Evolutionary conservation across 2,797 vertebrate species (phyloP), one percentile per base, ranked within the genome.

Genomic region (Onychomys torridus): DNA sequence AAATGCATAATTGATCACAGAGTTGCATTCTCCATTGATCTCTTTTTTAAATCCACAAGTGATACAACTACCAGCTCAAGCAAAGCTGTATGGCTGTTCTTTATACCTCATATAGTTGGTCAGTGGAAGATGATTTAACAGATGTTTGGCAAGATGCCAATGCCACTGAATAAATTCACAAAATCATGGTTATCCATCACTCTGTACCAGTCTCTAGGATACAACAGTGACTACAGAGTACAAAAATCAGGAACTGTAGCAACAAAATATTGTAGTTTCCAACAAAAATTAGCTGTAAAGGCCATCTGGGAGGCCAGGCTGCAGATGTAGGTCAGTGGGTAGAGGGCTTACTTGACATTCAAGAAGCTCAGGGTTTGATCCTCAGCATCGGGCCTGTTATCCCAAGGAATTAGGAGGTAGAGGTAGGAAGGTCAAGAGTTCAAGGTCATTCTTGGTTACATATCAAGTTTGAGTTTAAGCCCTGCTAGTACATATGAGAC

Each of bases 1-100:
- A 94, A 78, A 91, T 78, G 40, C 89, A 94, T 81, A 87, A 93
- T 65, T 86, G 77, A 85, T 90, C 65, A 93, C 43, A 97, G 86
- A 75, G 81, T 16, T 87, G 10, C 12, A 27, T 69, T 90, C n/a
- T 86, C 90, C 29, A 83, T 57, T 85, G 84, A 86, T 79, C 37
- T 96, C 19, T 94, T 76, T 92, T 34, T 76, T 73, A 63, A 92
- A 83, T 37, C 17, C 34, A 89, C n/a, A 69, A 37, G 21, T 43
- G 21, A 94, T 49, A 57, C 27, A 59, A 77, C 14, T 29, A n/a
- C 52, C 83, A 65, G n/a, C 81, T 57, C 59, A 69, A 88, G 71
- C n/a, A 94, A 88, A 92, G 46, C n/a, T 59, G 4, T 3, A 23
- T 1, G 71, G 46, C 69, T 34, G 23, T 8, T 86, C 55, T 27